Base-by-base conservation (phyloP, 2,113 vertebrate genomes). In the Misgurnus mizolepis region DNA sequence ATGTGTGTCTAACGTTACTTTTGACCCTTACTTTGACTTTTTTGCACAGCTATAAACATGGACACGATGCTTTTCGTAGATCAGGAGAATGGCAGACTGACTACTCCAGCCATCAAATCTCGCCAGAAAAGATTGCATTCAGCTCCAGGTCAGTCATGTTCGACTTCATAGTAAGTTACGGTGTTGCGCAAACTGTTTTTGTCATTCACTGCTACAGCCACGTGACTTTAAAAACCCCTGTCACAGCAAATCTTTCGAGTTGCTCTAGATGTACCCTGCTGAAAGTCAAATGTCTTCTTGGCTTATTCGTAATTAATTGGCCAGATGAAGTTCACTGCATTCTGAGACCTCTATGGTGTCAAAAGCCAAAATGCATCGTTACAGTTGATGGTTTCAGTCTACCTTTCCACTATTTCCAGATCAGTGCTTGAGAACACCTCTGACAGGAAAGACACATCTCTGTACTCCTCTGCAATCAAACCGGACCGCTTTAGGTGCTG, bases 91-190 rank as follows among this genome's bases (percentile, higher is more conserved):
- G 82, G 74, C 14, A 67, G 78, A 27, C 53, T 84, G 17, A 34
- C 65, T 3, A 78, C 76, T 56, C 41, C 86, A n/a, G 76, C 67
- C 7, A 4, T 82, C 27, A 85, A 85, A 66, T 60, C 50, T 61
- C 86, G 84, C 12, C 76, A 76, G 65, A 83, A 77, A 61, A 40
- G 87, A 61, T 80, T 88, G 11, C 80, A 80, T 8, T 88, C 87
- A 0, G 87, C 87, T 43, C 81, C 87, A 61, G 85, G 83, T 86
- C 64, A 47, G 80, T 17, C 18, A 40, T 10, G 45, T 47, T 8
- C 7, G 6, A 34, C 1, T 34, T 34, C 27, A 34, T 34, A 34
- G 1, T 34, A 34, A 34, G 27, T 34, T 22, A 22, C 22, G 22
- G 22, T 22, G 22, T 22, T 22, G 22, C 22, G 22, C 22, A 22